Percentiles rank a stretch among this genome's conserved stretches.
phyloP scores from a whole-genome alignment of 2,888 invertebrate species.

The Petrophora chlorosata region DNA sequence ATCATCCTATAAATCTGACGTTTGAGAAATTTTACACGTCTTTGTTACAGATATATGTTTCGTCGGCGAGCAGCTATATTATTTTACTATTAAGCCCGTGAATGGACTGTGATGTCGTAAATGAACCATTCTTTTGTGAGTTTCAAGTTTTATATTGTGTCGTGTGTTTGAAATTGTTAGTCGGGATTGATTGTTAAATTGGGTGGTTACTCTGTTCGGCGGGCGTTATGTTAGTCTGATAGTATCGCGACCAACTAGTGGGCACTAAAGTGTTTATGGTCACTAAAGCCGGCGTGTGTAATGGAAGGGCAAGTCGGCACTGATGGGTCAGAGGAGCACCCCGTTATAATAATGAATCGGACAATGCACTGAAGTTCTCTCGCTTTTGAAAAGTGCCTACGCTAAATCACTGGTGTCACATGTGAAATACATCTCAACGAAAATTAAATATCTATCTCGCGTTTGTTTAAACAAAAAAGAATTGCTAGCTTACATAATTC shows the following conservation, averaged over 20 bases:
- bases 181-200: slow-evolving; percentile 51
- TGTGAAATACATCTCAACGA: no score
- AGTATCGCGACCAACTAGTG: slow-evolving; percentile 53
- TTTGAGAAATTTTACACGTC: slow-evolving; percentile 79
- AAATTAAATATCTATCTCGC: no score
- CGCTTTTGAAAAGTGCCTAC: background rate
- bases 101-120: slow-evolving; percentile 69
- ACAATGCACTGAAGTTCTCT: slow-evolving; percentile 2
- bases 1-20: slow-evolving; percentile 74
- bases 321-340: slow-evolving; percentile 55
- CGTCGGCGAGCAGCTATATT: slow-evolving; percentile 62
- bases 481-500: no score
- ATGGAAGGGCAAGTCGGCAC: slow-evolving; percentile 58
- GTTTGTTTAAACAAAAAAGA: no score
- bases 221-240: slow-evolving; percentile 49
- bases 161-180: slow-evolving; percentile 50
- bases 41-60: slow-evolving; percentile 71
- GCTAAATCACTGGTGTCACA: no score
- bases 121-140: slow-evolving; percentile 64
- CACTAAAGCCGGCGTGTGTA: slow-evolving; percentile 71
- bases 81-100: slow-evolving; percentile 65
- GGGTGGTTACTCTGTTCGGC: slow-evolving; percentile 43
- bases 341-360: slow-evolving; percentile 8
- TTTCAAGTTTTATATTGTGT: slow-evolving; percentile 61
- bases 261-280: slow-evolving; percentile 74